These are phyloP conservation scores for Drosophila lacteicornis DNA, from an alignment of 1,140 invertebrate genomes.

Conservation along the genomic window DNA sequence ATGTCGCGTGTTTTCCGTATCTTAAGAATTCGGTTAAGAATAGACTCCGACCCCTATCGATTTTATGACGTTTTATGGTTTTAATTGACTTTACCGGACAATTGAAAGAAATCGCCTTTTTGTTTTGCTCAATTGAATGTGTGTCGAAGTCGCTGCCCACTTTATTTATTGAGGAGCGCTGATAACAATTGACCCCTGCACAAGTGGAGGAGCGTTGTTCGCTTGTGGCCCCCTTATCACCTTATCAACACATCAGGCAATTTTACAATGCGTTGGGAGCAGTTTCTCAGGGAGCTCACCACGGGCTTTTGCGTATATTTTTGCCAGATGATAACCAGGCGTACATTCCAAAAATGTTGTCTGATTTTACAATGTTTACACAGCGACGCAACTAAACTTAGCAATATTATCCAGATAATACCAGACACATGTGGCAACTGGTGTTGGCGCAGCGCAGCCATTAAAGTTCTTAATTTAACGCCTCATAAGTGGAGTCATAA, in stretches of 20 bases:
- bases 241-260: conserved; percentile 9
- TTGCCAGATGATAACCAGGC: neutral
- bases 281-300: conserved; percentile 14
- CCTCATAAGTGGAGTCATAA: conserved; percentile 16
- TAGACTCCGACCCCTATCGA: conserved; percentile 8
- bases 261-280: conserved; percentile 11
- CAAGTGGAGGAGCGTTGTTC: conserved; percentile 36
- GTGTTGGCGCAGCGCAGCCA: conserved; percentile 16
- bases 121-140: conserved; percentile 40
- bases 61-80: conserved; percentile 13
- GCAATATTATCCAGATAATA: conserved; percentile 8
- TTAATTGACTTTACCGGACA: conserved; percentile 21
- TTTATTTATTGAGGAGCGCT: conserved; percentile 40
- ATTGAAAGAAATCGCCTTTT: neutral
- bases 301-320: neutral
- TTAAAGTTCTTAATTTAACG: conserved; percentile 22
- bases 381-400: neutral
- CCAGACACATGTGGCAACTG: neutral
- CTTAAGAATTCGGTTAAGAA: neutral
- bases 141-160: conserved; percentile 11
- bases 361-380: conserved; percentile 20
- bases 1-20: conserved; percentile 24
- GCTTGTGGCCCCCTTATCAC: conserved; percentile 40
- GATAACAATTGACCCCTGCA: conserved; percentile 70
- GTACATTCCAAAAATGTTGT: conserved; percentile 13